A percentile compares a stretch with the other conserved stretches of the same genome.
Evolutionary conservation across 2,113 vertebrate genomes (phyloP).

Genomic region (Chrysochloris asiatica): DNA sequence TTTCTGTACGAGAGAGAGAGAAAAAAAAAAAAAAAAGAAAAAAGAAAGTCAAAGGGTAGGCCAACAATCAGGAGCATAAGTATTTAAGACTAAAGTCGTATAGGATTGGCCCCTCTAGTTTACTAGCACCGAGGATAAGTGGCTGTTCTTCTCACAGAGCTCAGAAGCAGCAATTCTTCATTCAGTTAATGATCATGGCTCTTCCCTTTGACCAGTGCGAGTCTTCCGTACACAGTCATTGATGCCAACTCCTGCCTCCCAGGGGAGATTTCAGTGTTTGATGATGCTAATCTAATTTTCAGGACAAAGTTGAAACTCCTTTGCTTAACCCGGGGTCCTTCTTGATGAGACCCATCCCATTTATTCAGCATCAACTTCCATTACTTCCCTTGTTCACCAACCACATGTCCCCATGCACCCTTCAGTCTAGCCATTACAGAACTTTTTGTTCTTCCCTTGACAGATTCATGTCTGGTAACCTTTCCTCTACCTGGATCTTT

Average conservation of each 20-base stretch:
- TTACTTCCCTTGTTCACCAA: background rate
- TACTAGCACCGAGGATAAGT: background rate
- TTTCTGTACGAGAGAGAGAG: no score
- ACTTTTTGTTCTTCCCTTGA: background rate
- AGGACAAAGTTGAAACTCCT: background rate
- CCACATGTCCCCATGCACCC: rapidly evolving
- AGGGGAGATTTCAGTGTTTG: background rate
- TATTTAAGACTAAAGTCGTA: background rate
- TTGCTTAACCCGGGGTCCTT: background rate
- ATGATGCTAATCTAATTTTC: background rate
- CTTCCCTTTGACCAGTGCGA: background rate
- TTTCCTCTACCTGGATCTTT: background rate
- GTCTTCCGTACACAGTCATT: background rate
- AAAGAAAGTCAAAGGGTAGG: background rate
- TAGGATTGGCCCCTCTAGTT: background rate
- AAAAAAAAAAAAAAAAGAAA: background rate
- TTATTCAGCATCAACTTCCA: background rate
- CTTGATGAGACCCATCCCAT: background rate
- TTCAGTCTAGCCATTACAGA: background rate
- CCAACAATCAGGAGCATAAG: background rate
- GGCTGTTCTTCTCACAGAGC: background rate
- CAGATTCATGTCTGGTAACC: background rate
- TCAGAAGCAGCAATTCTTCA: background rate
- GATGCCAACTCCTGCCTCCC: background rate
- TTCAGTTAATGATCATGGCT: background rate